Percentiles rank a stretch among this genome's conserved stretches.
Conservation (phyloP, 2,113 vertebrate genomes). For the Parotia lawesii region DNA sequence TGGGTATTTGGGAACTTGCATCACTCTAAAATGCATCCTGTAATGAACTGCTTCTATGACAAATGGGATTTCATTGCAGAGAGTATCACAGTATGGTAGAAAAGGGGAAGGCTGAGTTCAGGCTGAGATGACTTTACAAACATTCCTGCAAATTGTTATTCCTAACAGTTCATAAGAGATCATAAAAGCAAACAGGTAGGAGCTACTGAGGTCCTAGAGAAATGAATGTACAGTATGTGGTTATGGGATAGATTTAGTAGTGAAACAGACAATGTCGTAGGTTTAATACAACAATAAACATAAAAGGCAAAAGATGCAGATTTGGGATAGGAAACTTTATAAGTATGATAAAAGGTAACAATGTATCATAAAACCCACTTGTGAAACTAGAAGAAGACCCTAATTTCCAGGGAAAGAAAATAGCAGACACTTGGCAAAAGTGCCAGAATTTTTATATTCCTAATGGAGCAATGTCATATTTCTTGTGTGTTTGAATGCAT, state of each 20-base stretch:
- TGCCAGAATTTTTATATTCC: neutral
- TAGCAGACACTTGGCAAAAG: neutral
- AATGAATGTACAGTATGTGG: conserved; percentile 62
- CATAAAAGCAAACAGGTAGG: conserved; percentile 69
- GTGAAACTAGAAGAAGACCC: neutral
- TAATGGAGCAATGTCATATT: neutral
- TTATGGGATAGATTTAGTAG: conserved; percentile 63
- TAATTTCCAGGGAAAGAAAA: neutral
- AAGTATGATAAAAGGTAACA: conserved; percentile 35
- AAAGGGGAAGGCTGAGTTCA: conserved; percentile 35
- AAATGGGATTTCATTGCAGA: conserved; percentile 48
- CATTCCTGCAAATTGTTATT: conserved; percentile 67
- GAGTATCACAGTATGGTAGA: neutral
- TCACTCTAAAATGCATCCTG: conserved; percentile 39
- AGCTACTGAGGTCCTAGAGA: conserved; percentile 62
- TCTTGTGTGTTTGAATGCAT: neutral
- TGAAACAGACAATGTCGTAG: neutral
- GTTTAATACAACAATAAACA: conserved; percentile 53
- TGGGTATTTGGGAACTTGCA: neutral
- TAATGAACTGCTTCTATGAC: conserved; percentile 42
- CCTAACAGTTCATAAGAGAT: conserved; percentile 67
- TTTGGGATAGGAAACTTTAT: conserved; percentile 56
- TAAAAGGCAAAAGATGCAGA: conserved; percentile 58
- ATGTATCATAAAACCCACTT: neutral
- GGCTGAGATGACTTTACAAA: conserved; percentile 64